Base-by-base conservation (phyloP, 2,797 vertebrate species). In the Nothura maculosa region DNA sequence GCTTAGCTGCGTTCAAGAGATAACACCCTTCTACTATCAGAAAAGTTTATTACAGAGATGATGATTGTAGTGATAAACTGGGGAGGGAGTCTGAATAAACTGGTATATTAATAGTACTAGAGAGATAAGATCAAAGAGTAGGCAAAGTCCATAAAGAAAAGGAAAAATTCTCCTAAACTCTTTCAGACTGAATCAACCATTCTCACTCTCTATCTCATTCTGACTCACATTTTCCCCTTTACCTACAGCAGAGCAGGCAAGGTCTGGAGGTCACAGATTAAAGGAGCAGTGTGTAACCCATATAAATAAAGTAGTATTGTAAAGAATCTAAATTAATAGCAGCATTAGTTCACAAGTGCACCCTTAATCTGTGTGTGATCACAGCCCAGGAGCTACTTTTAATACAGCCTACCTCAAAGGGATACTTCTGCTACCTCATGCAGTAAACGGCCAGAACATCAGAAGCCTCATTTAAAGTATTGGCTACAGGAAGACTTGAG, bases 401-500 rank as follows among this genome's bases (percentile, higher is more conserved):
- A 43, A 48, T 2, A 17, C 1, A 57, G 13, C 11, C 17, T 67
- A 0, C 13, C 12, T 54, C 14, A 22, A 73, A 68, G 19, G 47
- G 4, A 8, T 89, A 6, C 3, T 55, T 81, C 68, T 80, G 4
- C 18, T 73, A 12, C 1, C 1, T 20, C 9, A 1, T 7, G 5
- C 6, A 55, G 12, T 32, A 24, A 47, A 1, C 38, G 11, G 9
- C 12, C 60, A 50, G 12, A 85, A 69, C n/a, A 5, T 8, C n/a
- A 24, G 63, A 50, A 32, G 22, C 2, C 14, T 5, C 18, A 43
- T 50, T 4, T 6, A 69, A 58, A 69, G 1, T 12, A 13, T 3
- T 42, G 28, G 2, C 57, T 48, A 36, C 14, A 70, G 36, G 28
- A 74, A 0, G 14, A 45, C n/a, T 28, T 70, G 57, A 83, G 32